Evolutionary conservation across 2,113 vertebrate genomes (phyloP), one percentile per base, ranked within the genome.

Genomic region (Tychaedon coryphoeus): DNA sequence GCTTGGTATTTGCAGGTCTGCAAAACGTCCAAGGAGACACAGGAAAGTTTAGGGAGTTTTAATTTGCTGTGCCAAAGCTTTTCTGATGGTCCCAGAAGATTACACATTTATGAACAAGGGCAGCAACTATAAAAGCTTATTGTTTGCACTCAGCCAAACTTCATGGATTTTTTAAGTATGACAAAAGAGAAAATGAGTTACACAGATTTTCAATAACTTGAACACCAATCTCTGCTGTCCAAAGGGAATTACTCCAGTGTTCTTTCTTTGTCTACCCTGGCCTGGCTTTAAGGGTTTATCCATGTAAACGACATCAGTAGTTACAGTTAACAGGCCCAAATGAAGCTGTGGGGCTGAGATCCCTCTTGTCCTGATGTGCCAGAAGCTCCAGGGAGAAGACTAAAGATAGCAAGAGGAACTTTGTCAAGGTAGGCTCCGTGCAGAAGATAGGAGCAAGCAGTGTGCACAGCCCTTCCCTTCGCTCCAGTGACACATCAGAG

Each of bases 111-210:
- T 98, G 98, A 98, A 96, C 97, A 95, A 98, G 97, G 95, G 93
- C 97, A 97, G 89, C 93, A 56, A 97, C 97, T 98, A 97, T 98
- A 97, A 98, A 98, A 97, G 97, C 98, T 98, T 98, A 98, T 98
- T 98, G 97, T 98, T 98, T 97, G 95, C 96, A 96, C 97, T 97
- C 94, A 96, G 95, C 96, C 95, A 97, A 96, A 96, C 96, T 98
- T 95, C 96, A 97, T 98, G 95, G 98, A 97, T 98, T 97, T 98
- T 98, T 98, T 98, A 98, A 98, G 97, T 98, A 98, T 98, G 97
- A 98, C 98, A 98, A 98, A 98, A 97, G 97, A 97, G 96, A 96
- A 97, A 98, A 97, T 96, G 93, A 97, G 96, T 96, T 97, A 97
- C 96, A 98, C 96, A 97, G 96, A 97, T 97, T 98, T 98, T 97